A percentile compares a stretch with the other conserved stretches of the same genome.
Conservation (phyloP, 2,888 invertebrate species). For the Cephus spinipes region DNA sequence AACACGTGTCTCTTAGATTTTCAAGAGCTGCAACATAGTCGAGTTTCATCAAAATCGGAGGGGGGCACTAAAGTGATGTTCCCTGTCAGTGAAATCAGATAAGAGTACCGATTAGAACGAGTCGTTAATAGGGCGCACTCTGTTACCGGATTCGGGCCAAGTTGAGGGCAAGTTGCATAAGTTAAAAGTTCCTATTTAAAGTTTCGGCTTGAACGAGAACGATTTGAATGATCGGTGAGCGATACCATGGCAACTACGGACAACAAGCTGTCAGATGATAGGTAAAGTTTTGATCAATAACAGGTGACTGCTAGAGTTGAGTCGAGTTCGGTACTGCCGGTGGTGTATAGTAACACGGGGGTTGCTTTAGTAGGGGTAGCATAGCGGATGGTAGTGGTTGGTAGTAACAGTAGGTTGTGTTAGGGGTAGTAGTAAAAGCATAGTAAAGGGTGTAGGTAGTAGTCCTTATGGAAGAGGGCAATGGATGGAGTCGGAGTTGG, state of each 20-base stretch:
- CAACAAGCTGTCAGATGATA: constrained; percentile 67
- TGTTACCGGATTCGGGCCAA: constrained; percentile 15
- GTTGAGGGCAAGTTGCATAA: constrained; percentile 28
- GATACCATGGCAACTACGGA: constrained; percentile 64
- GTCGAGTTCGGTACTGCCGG: constrained; percentile 24
- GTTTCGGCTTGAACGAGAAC: constrained; percentile 36
- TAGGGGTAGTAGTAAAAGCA: constrained; percentile 36
- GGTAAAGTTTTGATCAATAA: constrained; percentile 67
- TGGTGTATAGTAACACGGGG: constrained; percentile 4
- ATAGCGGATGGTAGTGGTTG: neutral
- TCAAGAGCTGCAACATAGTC: too few species aligned
- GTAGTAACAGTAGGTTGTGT: constrained; percentile 12
- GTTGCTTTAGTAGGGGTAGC: neutral
- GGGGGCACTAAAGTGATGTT: too few species aligned
- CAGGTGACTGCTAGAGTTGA: constrained; percentile 55
- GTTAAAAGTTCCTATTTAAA: constrained; percentile 47
- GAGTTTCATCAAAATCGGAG: too few species aligned
- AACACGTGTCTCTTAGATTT: too few species aligned
- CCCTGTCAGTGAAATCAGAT: constrained; percentile 9
- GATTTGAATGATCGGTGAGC: constrained; percentile 61
- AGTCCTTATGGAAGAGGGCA: constrained; percentile 47
- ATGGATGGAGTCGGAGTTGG: constrained; percentile 31
- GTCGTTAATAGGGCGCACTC: constrained; percentile 23
- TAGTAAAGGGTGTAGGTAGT: constrained; percentile 5
- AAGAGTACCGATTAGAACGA: constrained; percentile 21